Evolutionary conservation across 2,888 invertebrate genomes (phyloP).

Genomic region (Dione vanillae): DNA sequence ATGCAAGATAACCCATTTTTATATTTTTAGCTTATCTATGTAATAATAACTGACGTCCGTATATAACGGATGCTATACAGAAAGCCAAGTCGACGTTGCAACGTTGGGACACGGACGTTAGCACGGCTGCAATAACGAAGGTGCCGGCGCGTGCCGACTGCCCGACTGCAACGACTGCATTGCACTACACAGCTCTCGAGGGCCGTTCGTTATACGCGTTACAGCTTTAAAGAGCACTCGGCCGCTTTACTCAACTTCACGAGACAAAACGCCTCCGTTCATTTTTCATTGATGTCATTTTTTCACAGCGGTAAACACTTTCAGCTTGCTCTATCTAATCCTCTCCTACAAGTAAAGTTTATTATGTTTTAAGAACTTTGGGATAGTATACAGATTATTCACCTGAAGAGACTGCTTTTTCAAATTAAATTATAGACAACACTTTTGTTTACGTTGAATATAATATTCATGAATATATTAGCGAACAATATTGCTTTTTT

Average conservation of each 20-base stretch:
- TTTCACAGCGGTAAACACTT: constrained; percentile 52
- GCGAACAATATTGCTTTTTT: neutral
- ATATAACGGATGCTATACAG: neutral
- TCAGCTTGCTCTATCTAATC: constrained; percentile 55
- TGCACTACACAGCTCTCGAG: constrained; percentile 66
- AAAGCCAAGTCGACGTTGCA: neutral
- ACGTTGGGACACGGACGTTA: constrained; percentile 16
- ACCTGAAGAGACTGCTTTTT: neutral
- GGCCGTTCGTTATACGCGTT: constrained; percentile 78
- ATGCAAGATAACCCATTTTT: neutral
- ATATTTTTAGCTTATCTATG: neutral
- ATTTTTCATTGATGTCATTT: constrained; percentile 70
- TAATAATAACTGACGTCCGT: too few species aligned
- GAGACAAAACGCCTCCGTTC: constrained; percentile 73
- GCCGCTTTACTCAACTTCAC: constrained; percentile 70
- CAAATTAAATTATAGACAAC: neutral
- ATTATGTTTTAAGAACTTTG: constrained; percentile 1
- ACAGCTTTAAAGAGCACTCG: constrained; percentile 75
- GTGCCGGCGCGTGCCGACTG: constrained; percentile 66
- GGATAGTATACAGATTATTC: neutral
- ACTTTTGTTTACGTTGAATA: neutral
- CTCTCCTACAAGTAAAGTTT: constrained; percentile 13
- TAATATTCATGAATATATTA: neutral
- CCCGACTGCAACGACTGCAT: constrained; percentile 54
- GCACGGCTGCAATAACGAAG: constrained; percentile 50